Conservation (phyloP, 1,140 invertebrate genomes). For the Polypedilum vanderplanki region DNA sequence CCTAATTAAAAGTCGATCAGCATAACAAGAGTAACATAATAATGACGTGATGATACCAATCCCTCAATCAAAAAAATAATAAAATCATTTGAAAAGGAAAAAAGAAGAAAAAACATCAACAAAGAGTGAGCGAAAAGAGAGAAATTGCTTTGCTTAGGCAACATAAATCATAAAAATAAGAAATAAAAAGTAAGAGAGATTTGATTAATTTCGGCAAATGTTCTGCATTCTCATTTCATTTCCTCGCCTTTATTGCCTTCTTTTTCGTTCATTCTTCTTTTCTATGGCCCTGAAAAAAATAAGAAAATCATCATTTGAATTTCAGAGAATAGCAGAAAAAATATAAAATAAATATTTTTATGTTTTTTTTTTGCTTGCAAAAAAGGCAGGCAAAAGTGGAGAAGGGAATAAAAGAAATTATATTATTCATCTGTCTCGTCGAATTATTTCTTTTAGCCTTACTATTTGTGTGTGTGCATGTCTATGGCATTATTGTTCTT, state of each 20-base stretch:
- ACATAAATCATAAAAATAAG: neutral
- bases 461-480: neutral
- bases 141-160: neutral
- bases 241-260: slow-evolving; percentile 1
- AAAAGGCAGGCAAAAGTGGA: neutral
- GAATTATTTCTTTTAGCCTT: neutral
- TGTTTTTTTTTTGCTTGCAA: neutral
- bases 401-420: neutral
- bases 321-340: neutral
- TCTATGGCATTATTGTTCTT: slow-evolving; percentile 15
- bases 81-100: neutral
- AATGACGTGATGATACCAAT: neutral
- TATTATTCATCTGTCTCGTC: slow-evolving; percentile 11
- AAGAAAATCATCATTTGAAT: neutral
- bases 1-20: too few relatives aligned
- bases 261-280: neutral
- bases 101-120: neutral
- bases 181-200: neutral
- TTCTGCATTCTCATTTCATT: slow-evolving; percentile 13
- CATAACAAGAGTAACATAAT: too few relatives aligned
- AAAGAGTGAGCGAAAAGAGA: neutral
- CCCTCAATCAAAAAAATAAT: neutral
- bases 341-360: slow-evolving; percentile 9
- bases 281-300: neutral
- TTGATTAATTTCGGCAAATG: slow-evolving; percentile 18